These are phyloP conservation scores for Oostethus manadensis DNA, from an alignment of 2,113 vertebrate genomes.

Conservation along the genomic window DNA sequence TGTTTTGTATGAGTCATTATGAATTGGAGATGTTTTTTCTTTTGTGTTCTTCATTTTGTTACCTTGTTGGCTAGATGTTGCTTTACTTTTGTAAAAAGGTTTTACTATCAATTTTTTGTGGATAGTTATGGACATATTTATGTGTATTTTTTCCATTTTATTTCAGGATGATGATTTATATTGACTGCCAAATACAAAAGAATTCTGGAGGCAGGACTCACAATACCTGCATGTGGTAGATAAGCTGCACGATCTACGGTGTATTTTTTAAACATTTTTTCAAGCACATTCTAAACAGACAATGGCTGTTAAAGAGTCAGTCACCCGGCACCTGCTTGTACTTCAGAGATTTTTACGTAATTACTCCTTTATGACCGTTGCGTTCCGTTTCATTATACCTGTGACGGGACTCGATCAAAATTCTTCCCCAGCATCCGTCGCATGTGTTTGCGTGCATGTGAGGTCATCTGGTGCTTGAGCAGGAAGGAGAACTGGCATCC, in stretches of 20 bases:
- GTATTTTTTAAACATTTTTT: not conserved
- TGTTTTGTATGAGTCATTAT: not conserved
- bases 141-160: not conserved
- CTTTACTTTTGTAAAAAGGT: too few relatives aligned
- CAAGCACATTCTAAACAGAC: not conserved
- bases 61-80: not conserved
- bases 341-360: constrained; percentile 21
- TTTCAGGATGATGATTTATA: not conserved
- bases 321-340: not conserved
- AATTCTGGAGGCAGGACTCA: not conserved
- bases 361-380: constrained; percentile 20
- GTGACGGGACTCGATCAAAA: constrained; percentile 90
- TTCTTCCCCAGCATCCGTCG: constrained; percentile 98
- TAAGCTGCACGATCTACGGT: not conserved
- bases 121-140: not conserved
- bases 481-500: constrained; percentile 99
- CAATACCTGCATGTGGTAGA: not conserved
- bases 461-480: constrained; percentile 99
- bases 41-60: not conserved
- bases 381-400: constrained; percentile 68
- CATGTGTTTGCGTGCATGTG: constrained; percentile 97
- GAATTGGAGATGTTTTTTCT: not conserved
- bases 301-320: not conserved
- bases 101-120: not conserved
- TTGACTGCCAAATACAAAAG: not conserved